Conservation (phyloP, 92 coral and sea anemone species). For the Phenganax subtilis region DNA sequence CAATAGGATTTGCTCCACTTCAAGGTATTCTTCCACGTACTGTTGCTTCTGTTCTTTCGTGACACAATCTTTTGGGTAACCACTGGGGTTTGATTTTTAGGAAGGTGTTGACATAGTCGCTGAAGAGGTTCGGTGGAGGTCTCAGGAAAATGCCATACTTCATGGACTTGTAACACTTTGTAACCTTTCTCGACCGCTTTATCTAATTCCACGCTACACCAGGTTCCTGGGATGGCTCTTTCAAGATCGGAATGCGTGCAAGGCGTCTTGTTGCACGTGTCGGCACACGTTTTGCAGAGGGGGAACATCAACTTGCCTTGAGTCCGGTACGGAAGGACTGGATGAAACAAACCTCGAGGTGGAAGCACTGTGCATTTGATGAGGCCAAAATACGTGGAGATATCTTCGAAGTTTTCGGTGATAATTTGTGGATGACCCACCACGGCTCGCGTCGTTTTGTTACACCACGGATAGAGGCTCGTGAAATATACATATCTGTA, state of each 20-base stretch:
- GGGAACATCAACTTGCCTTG: slow-evolving; percentile 2
- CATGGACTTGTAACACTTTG: slow-evolving; percentile 2
- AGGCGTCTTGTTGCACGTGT: slow-evolving; percentile 4
- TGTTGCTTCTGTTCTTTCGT: too few relatives aligned
- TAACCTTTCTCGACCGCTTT: slow-evolving; percentile 11
- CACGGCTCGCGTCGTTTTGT: slow-evolving; percentile 26
- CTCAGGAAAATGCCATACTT: slow-evolving; percentile 33
- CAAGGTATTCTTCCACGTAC: not conserved
- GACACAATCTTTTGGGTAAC: not conserved
- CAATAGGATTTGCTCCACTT: slow-evolving; percentile 1
- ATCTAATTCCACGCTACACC: not conserved
- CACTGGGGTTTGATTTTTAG: not conserved
- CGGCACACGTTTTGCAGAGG: not conserved
- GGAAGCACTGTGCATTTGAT: slow-evolving; percentile 24
- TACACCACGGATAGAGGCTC: not conserved
- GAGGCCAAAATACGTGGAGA: slow-evolving; percentile 25
- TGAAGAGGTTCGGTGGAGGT: not conserved
- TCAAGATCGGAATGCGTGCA: slow-evolving; percentile 13
- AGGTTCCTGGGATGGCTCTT: slow-evolving; percentile 19
- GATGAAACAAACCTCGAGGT: slow-evolving; percentile 30
- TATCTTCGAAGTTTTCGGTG: slow-evolving; percentile 24
- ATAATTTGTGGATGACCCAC: slow-evolving; percentile 26
- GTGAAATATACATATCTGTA: not conserved
- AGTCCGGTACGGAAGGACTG: slow-evolving; percentile 22
- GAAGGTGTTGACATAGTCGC: not conserved